phyloP scores from a whole-genome alignment of 2,113 vertebrate genomes.

The Delphinus delphis region DNA sequence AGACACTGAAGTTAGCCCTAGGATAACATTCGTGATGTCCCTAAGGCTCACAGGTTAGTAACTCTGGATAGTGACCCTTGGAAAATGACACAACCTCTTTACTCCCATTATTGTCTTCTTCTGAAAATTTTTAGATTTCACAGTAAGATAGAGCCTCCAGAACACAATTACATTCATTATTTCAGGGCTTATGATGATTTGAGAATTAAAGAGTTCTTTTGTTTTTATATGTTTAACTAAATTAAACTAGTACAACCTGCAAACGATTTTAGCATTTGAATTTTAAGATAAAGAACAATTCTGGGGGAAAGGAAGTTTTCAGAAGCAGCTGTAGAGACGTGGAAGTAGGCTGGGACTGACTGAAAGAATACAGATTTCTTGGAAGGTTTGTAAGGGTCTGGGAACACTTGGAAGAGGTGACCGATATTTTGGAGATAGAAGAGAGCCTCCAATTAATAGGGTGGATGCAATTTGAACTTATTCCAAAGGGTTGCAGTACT shows the following conservation, averaged over 20 bases:
- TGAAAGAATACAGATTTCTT: constrained; percentile 69
- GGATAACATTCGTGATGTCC: background rate
- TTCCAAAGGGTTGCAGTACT: constrained; percentile 34
- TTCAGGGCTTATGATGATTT: constrained; percentile 52
- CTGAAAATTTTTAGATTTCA: background rate
- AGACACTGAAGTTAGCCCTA: background rate
- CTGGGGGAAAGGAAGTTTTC: constrained; percentile 47
- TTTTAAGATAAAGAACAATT: constrained; percentile 63
- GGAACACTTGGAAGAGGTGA: constrained; percentile 60
- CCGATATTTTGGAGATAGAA: constrained; percentile 51
- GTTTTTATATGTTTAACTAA: constrained; percentile 69
- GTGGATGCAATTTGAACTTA: constrained; percentile 35
- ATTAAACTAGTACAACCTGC: constrained; percentile 54
- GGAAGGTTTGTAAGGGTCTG: constrained; percentile 64
- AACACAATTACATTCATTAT: constrained; percentile 52
- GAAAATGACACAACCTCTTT: background rate
- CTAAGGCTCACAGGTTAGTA: background rate
- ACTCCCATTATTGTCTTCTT: background rate
- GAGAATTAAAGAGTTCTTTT: constrained; percentile 66
- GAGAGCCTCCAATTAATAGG: constrained; percentile 56
- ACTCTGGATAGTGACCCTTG: background rate
- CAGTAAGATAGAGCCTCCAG: background rate
- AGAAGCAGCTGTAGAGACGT: constrained; percentile 55
- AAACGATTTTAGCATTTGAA: constrained; percentile 59
- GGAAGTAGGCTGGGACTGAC: constrained; percentile 51